phyloP scores from a whole-genome alignment of 2,797 vertebrate species.

The Lutjanus argentimaculatus region DNA sequence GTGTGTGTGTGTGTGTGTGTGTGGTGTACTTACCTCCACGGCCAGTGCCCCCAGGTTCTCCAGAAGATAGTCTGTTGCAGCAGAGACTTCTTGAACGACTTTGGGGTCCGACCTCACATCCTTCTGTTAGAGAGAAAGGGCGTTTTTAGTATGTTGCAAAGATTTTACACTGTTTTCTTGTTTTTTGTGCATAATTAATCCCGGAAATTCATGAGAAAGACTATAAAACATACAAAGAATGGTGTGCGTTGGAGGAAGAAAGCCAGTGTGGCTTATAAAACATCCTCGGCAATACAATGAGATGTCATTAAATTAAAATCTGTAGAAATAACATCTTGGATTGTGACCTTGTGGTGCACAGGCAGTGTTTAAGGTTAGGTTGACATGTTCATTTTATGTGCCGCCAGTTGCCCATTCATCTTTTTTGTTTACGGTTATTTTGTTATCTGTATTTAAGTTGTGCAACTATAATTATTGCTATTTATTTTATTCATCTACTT shows the following conservation, averaged over 20 bases:
- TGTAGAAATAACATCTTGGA: no score
- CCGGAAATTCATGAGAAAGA: background rate
- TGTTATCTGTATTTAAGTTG: no score
- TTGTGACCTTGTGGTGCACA: no score
- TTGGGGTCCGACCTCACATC: conserved; percentile 88
- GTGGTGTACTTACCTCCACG: conserved; percentile 89
- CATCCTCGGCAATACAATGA: background rate
- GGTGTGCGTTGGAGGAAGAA: background rate
- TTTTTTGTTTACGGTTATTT: no score
- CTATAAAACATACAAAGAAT: background rate
- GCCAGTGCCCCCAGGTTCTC: conserved; percentile 89
- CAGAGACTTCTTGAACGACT: conserved; percentile 86
- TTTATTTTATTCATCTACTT: no score
- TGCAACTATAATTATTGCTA: no score
- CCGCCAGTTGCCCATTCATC: no score
- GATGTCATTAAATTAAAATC: background rate
- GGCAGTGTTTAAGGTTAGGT: no score
- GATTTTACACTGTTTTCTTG: background rate
- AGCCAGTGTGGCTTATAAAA: background rate
- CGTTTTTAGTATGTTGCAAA: background rate
- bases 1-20: conserved; percentile 23
- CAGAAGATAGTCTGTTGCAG: conserved; percentile 88
- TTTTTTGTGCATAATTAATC: background rate
- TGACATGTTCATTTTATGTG: no score
- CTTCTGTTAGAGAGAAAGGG: conserved; percentile 83